Conservation (phyloP, 2,113 vertebrate genomes). For the Diadophis punctatus region DNA sequence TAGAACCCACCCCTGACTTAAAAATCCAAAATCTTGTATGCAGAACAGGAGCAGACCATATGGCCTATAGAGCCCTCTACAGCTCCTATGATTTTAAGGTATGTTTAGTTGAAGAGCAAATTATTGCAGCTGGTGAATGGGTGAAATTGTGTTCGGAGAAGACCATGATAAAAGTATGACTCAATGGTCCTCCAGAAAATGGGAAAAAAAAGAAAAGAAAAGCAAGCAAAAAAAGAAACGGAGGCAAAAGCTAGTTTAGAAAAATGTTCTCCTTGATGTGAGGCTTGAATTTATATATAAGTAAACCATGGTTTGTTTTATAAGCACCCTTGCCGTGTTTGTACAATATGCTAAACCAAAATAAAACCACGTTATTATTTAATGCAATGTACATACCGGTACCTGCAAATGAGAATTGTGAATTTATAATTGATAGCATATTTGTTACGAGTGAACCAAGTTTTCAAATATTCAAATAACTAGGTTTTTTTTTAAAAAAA, state of each 20-base stretch:
- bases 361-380: neutral
- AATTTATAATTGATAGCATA: neutral
- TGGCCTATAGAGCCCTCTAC: too few species aligned
- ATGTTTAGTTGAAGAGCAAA: neutral
- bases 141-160: neutral
- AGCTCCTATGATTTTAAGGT: neutral
- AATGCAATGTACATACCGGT: too few species aligned
- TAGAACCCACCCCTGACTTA: too few species aligned
- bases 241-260: neutral
- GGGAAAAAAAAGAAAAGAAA: too few species aligned
- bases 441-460: neutral
- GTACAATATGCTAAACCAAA: neutral
- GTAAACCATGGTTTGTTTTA: neutral
- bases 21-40: neutral
- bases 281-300: neutral
- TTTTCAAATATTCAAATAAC: neutral
- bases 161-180: neutral
- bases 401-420: neutral
- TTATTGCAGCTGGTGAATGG: neutral
- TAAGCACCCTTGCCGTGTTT: neutral
- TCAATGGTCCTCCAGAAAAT: neutral
- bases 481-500: neutral
- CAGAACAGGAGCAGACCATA: neutral
- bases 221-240: too few species aligned
- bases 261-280: neutral